Evolutionary conservation across 2,113 vertebrate species (phyloP), one percentile per base, ranked within the genome.

Genomic region (Cisticola juncidis): DNA sequence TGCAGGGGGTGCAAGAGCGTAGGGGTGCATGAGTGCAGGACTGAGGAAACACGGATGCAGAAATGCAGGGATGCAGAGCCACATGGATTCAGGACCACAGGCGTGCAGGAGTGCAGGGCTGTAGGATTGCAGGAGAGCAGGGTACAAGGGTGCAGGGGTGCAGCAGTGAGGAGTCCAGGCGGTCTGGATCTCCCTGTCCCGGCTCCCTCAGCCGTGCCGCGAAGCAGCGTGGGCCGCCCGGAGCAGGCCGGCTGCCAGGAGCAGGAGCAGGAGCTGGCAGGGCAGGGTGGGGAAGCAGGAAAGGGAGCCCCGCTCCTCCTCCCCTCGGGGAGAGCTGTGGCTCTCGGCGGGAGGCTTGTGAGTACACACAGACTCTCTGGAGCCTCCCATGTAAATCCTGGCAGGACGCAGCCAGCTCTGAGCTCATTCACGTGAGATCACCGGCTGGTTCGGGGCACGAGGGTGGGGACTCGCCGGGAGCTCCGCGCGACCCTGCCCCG

Each of bases 281-380:
- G 65, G 90, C 92, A 95, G 88, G 95, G 94, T 80, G 95, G 95
- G 94, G 94, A 90, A 85, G 91, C 87, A 94, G 94, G 81, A 71
- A 95, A 82, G 78, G 95, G 92, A 96, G 95, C 88, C 95, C 92
- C 70, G n/a, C 74, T 92, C 81, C 95, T 92, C 81, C 85, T 93
- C 81, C 94, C 95, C 88, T 89, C 69, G 53, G 95, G 96, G 90
- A 96, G 93, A 94, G 87, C 93, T 68, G 93, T 68, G 87, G 94
- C 93, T 96, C 90, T 93, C 91, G 62, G 80, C 86, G 13, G 94
- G 91, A 92, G 93, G 71, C 86, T 69, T 90, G 89, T 76, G 88
- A 95, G 91, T 72, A 80, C 90, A 93, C 95, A 91, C 92, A 95
- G 96, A 97, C 96, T 97, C 92, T 96, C 96, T 96, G 95, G 95